Evolutionary conservation across 2,113 vertebrate genomes (phyloP).

Genomic region (Ondatra zibethicus): DNA sequence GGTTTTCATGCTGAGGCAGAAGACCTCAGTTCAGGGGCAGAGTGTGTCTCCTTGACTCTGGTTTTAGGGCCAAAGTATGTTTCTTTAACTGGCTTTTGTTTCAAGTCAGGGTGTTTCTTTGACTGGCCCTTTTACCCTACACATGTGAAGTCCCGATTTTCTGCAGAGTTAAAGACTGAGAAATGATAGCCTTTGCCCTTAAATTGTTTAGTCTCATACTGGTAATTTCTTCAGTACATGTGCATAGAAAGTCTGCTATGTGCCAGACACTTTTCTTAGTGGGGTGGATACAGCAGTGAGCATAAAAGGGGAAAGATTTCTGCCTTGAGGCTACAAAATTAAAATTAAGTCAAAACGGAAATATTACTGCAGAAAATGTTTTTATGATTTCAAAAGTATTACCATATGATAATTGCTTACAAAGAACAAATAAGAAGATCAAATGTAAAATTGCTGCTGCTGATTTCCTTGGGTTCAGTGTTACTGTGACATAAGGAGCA

Average conservation of each 20-base stretch:
- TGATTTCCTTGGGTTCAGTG: background rate
- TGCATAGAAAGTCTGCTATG: background rate
- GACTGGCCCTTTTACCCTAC: background rate
- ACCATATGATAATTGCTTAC: conserved; percentile 24
- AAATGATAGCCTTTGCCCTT: conserved; percentile 19
- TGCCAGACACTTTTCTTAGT: background rate
- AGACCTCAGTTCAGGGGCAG: background rate
- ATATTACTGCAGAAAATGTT: background rate
- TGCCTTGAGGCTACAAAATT: conserved; percentile 26
- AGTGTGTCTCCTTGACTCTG: no score
- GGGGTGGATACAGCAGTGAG: background rate
- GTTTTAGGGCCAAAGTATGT: no score
- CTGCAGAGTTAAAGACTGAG: conserved; percentile 13
- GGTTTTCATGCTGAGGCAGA: background rate
- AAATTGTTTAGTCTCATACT: conserved; percentile 3
- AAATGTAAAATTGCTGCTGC: background rate
- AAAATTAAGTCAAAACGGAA: conserved; percentile 34
- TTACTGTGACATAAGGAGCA: background rate
- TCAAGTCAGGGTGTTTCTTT: no score
- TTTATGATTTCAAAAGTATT: conserved; percentile 34
- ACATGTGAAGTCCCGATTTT: conserved; percentile 43
- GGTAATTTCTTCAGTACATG: background rate
- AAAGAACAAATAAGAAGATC: conserved; percentile 1
- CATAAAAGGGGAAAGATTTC: conserved; percentile 14
- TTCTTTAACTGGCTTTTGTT: no score